Conservation (phyloP, 2,797 vertebrate species). For the Ambastaia sidthimunki region DNA sequence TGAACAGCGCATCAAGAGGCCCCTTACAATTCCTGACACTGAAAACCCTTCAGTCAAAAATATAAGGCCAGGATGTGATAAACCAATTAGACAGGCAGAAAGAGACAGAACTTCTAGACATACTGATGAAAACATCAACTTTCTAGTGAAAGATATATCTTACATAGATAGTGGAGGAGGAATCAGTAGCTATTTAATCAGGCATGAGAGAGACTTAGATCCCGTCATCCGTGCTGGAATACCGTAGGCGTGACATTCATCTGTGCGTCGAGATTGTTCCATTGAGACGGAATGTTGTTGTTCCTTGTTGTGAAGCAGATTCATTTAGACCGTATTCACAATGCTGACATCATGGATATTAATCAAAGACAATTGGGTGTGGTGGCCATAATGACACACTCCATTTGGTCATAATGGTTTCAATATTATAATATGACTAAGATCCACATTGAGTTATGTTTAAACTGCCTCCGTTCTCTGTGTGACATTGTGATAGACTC, state of each 20-base stretch:
- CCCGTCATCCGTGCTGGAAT: constrained; percentile 20
- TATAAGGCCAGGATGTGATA: constrained; percentile 15
- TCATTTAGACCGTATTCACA: constrained; percentile 17
- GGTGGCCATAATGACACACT: constrained; percentile 18
- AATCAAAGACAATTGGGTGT: constrained; percentile 20
- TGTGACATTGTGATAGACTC: not conserved
- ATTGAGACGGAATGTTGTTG: constrained; percentile 49
- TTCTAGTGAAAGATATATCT: not conserved
- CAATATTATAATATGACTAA: not conserved
- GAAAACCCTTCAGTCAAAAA: constrained; percentile 33
- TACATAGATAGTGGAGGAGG: not conserved
- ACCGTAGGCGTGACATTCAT: constrained; percentile 39
- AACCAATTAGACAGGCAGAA: constrained; percentile 11
- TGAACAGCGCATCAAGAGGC: constrained; percentile 41
- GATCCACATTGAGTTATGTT: not conserved
- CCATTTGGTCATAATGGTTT: constrained; percentile 25
- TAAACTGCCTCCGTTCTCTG: not conserved
- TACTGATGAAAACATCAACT: not conserved
- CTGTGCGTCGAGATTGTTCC: constrained; percentile 43
- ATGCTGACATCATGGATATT: constrained; percentile 40
- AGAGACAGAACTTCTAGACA: not conserved
- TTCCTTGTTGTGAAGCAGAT: constrained; percentile 10
- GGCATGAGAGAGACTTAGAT: constrained; percentile 34
- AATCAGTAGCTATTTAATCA: constrained; percentile 30
- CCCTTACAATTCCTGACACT: constrained; percentile 16